Evolutionary conservation across 2,797 vertebrate genomes (phyloP), one percentile per base, ranked within the genome.

Genomic region (Sarcophilus harrisii): DNA sequence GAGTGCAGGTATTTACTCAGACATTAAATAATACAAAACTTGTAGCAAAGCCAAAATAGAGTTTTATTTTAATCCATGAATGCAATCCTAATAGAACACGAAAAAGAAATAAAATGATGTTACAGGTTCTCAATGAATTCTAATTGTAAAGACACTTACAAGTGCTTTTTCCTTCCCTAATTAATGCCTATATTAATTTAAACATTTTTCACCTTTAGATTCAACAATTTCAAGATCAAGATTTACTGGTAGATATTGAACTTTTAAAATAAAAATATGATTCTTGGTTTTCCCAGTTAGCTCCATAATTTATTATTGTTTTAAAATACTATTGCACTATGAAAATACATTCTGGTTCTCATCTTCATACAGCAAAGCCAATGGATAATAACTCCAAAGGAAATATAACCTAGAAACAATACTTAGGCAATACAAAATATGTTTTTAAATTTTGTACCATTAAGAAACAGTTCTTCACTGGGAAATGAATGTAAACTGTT

Each of bases 341-440:
- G 94, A 11, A 62, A 62, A 62, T 32, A 30, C 1, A 92, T 73
- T 49, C 90, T 57, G 89, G 54, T 55, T 94, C 90, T 90, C 57
- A 66, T 92, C 60, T 94, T 96, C 55, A 95, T 93, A 91, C 81
- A 28, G 87, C 62, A 94, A 94, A 95, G 73, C 93, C 5, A 96
- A 96, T 60, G 93, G 54, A 45, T 94, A 52, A 62, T 94, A 93
- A 90, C 0, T 24, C 91, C 95, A 94, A 94, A 95, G 94, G 96
- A 96, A 97, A 95, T 91, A 97, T 1, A 96, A 73, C 54, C 52
- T 52, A 52, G 95, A 97, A 97, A 95, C 92, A 95, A 97, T 97
- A 95, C 91, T 95, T 94, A 87, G 28, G 96, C 96, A 95, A 97
- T 97, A 98, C 93, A 97, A 97, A 98, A 98, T 97, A 97, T 4